phyloP scores from a whole-genome alignment of 2,113 vertebrate species.

The Phyllostomus discolor region DNA sequence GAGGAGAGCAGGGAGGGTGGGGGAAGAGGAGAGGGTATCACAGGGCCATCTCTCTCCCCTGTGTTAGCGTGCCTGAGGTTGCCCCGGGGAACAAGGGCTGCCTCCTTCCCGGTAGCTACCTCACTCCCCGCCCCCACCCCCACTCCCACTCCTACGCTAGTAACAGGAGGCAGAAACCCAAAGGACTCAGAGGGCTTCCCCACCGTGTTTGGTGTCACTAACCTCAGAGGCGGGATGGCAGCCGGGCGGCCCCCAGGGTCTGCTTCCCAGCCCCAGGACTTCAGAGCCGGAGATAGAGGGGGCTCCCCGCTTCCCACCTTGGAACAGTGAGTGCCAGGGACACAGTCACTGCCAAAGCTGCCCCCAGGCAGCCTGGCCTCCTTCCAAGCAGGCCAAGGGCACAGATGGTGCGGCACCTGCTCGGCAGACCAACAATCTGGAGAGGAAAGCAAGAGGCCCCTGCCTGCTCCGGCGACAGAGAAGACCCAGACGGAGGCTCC shows the following conservation, averaged over 20 bases:
- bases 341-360: neutral
- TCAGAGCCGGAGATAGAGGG: neutral
- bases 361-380: neutral
- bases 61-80: neutral
- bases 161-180: neutral
- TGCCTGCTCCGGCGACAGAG: neutral
- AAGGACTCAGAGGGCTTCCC: neutral
- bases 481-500: neutral
- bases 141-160: neutral
- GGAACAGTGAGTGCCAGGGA: neutral
- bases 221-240: neutral
- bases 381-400: neutral
- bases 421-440: neutral
- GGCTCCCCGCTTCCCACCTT: neutral
- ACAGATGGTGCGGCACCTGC: conserved; percentile 53
- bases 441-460: neutral
- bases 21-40: neutral
- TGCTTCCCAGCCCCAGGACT: neutral
- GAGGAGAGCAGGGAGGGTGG: neutral
- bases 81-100: too few relatives aligned
- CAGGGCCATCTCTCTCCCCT: neutral
- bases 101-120: neutral
- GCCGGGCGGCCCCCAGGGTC: neutral
- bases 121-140: neutral
- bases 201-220: neutral